A percentile compares a stretch with the other conserved stretches of the same genome.
These are phyloP conservation scores for Phalacrocorax aristotelis DNA, from an alignment of 2,113 vertebrate genomes.

Conservation along the genomic window DNA sequence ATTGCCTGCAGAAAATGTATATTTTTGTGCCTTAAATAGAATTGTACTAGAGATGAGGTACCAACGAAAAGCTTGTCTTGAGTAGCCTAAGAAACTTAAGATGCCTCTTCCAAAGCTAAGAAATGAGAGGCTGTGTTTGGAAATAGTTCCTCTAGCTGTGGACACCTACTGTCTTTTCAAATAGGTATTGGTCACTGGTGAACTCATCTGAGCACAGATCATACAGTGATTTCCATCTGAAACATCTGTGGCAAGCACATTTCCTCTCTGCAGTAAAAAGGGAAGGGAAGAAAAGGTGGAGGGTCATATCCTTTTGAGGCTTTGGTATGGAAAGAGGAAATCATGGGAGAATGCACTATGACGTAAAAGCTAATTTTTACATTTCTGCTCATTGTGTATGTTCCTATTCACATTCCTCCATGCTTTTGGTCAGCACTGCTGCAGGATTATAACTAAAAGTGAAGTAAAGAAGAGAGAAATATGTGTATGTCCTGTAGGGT, in stretches of 20 bases:
- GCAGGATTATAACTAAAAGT: background rate
- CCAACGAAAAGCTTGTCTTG: background rate
- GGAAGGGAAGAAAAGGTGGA: background rate
- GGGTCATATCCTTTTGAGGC: background rate
- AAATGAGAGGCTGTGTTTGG: background rate
- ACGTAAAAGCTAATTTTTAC: background rate
- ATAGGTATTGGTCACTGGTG: rapidly evolving
- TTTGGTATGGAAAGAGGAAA: background rate
- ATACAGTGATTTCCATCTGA: background rate
- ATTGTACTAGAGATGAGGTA: background rate
- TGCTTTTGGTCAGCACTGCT: background rate
- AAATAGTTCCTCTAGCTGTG: background rate
- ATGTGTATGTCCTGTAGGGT: background rate
- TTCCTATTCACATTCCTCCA: background rate
- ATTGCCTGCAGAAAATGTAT: background rate
- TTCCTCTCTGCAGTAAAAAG: background rate
- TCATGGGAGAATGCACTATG: rapidly evolving
- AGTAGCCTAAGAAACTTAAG: background rate
- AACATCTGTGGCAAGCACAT: background rate
- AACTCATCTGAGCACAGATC: background rate
- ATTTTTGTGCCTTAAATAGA: background rate
- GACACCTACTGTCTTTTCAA: background rate
- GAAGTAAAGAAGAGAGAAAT: background rate
- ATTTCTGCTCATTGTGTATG: background rate
- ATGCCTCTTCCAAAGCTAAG: background rate